Conservation (phyloP, 2,797 vertebrate species). For the Girardinus metallicus region DNA sequence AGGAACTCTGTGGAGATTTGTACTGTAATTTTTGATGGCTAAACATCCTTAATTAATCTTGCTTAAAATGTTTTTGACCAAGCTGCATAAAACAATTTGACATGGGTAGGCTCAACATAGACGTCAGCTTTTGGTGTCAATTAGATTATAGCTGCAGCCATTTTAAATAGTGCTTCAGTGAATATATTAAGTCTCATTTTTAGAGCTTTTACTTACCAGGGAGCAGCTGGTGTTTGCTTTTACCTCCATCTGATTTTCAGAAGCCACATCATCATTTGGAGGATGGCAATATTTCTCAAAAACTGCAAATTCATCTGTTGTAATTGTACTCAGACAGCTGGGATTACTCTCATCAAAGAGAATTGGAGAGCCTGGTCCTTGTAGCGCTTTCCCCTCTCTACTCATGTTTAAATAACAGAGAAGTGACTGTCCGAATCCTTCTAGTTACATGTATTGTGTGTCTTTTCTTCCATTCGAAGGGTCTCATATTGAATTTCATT, state of each 20-base stretch:
- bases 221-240: constrained; percentile 8
- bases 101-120: neutral
- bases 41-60: neutral
- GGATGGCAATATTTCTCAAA: neutral
- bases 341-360: constrained; percentile 8
- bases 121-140: neutral
- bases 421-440: neutral
- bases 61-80: neutral
- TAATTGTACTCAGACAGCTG: constrained; percentile 3
- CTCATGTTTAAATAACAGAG: neutral
- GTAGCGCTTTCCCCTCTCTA: neutral
- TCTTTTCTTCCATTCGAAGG: neutral
- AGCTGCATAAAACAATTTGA: neutral
- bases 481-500: neutral
- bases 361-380: neutral
- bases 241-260: constrained; percentile 6
- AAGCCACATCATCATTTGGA: neutral
- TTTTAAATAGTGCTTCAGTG: neutral
- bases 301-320: constrained; percentile 2
- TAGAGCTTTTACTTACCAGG: constrained; percentile 1
- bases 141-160: neutral
- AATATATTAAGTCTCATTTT: neutral
- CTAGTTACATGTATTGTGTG: neutral
- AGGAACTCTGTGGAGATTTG: neutral
- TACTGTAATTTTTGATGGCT: neutral